Percentiles rank a stretch among this genome's conserved stretches.
Evolutionary conservation across 1,140 invertebrate species (phyloP).

Genomic region (Nasonia giraulti): DNA sequence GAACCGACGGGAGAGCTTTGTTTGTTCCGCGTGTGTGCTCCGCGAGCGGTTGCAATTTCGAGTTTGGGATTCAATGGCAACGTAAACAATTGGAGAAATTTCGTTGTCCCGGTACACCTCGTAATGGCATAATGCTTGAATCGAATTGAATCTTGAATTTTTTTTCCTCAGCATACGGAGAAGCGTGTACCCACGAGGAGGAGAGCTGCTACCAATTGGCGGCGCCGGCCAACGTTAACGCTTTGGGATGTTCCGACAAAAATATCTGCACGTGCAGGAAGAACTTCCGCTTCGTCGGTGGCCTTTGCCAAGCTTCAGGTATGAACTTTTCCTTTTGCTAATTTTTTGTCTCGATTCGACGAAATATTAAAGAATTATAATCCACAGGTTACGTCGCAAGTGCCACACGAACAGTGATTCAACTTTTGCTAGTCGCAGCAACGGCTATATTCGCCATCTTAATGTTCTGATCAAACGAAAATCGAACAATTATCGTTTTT

Average conservation of each 20-base stretch:
- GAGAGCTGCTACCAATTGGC: conserved; percentile 30
- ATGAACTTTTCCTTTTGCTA: background rate
- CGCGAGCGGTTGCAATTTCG: background rate
- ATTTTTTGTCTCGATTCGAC: too few species aligned
- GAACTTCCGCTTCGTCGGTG: background rate
- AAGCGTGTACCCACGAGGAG: background rate
- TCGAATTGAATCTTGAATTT: background rate
- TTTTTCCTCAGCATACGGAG: conserved; percentile 26
- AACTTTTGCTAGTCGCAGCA: background rate
- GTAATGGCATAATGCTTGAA: too few species aligned
- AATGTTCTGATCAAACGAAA: conserved; percentile 10
- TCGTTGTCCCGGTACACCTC: too few species aligned
- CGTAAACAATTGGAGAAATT: too few species aligned
- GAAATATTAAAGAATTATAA: too few species aligned
- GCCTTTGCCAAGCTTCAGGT: conserved; percentile 29
- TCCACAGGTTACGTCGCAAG: background rate
- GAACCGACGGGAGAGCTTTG: background rate
- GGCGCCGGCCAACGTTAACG: background rate
- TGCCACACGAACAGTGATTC: background rate
- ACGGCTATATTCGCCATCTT: background rate
- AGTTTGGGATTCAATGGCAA: too few species aligned
- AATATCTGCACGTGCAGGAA: background rate
- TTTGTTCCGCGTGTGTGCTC: background rate
- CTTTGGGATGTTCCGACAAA: conserved; percentile 10
- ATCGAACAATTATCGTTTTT: conserved; percentile 6